A percentile compares a stretch with the other conserved stretches of the same genome.
Conservation (phyloP, 2,888 invertebrate species). For the Harpalus rufipes region DNA sequence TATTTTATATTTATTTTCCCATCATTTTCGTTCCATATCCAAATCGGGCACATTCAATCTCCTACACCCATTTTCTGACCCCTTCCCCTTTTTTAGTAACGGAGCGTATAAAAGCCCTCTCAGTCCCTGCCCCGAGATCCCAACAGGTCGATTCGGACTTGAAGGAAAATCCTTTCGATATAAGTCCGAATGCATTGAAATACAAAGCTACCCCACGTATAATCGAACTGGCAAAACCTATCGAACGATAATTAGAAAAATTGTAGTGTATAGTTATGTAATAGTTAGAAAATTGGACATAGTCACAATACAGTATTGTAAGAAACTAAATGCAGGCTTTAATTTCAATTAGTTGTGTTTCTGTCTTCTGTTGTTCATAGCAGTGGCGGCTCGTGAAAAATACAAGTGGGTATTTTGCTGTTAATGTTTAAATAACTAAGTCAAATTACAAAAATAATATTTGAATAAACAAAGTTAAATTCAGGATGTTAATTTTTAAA, state of each 20-base stretch:
- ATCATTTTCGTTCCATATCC: neutral
- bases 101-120: constrained; percentile 72
- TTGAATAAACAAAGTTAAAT: too few species aligned
- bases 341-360: neutral
- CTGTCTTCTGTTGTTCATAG: neutral
- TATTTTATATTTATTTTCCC: neutral
- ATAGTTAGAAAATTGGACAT: too few species aligned
- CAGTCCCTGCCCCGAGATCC: constrained; percentile 73
- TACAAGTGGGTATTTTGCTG: too few species aligned
- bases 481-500: too few species aligned
- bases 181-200: constrained; percentile 78
- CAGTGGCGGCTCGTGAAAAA: too few species aligned
- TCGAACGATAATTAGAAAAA: constrained; percentile 67
- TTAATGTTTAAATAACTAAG: too few species aligned
- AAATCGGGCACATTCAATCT: neutral
- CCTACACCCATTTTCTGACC: neutral
- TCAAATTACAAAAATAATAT: too few species aligned
- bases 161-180: constrained; percentile 78
- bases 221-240: constrained; percentile 77
- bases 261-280: neutral
- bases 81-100: constrained; percentile 70
- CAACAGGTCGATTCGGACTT: constrained; percentile 76
- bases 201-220: constrained; percentile 77
- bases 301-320: too few species aligned
- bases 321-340: neutral